Evolutionary conservation across 1,140 invertebrate genomes (phyloP).

Genomic region (Drosophila bifasciata): DNA sequence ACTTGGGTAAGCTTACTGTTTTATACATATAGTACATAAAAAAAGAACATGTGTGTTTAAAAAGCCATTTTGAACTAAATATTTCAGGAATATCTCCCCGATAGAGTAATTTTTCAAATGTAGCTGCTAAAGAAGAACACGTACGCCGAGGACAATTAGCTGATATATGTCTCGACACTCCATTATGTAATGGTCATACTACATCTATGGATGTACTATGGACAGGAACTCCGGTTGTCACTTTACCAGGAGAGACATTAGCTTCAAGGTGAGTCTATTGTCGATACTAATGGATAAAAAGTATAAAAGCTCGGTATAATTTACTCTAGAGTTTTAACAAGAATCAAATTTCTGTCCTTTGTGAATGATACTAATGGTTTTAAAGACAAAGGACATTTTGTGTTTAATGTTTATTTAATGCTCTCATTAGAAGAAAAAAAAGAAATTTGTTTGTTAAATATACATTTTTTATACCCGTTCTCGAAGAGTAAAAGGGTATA

Average conservation of each 20-base stretch:
- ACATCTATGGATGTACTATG: slow-evolving; percentile 99
- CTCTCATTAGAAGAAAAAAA: too few relatives aligned
- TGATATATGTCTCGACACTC: slow-evolving; percentile 99
- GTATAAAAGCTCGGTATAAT: too few relatives aligned
- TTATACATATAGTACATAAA: neutral
- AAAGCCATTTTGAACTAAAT: neutral
- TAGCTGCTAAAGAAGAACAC: slow-evolving; percentile 99
- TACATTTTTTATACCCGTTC: too few relatives aligned
- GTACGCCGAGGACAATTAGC: slow-evolving; percentile 98
- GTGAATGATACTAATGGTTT: too few relatives aligned
- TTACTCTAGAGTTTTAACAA: too few relatives aligned
- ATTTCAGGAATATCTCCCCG: slow-evolving; percentile 88
- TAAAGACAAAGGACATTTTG: too few relatives aligned
- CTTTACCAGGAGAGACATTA: slow-evolving; percentile 96
- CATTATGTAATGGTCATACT: slow-evolving; percentile 99
- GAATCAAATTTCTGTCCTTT: too few relatives aligned
- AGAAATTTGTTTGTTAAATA: too few relatives aligned
- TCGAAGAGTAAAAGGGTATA: too few relatives aligned
- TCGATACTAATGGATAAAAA: too few relatives aligned
- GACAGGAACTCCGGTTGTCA: slow-evolving; percentile 99
- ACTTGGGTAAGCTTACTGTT: slow-evolving; percentile 87
- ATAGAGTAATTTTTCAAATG: slow-evolving; percentile 96
- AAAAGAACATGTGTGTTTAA: neutral
- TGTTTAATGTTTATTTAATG: too few relatives aligned
- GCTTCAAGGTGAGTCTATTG: slow-evolving; percentile 88